Percentiles rank a stretch among this genome's conserved stretches.
These are phyloP conservation scores for Sthenelais limicola DNA, from an alignment of 2,888 invertebrate genomes.

Conservation along the genomic window DNA sequence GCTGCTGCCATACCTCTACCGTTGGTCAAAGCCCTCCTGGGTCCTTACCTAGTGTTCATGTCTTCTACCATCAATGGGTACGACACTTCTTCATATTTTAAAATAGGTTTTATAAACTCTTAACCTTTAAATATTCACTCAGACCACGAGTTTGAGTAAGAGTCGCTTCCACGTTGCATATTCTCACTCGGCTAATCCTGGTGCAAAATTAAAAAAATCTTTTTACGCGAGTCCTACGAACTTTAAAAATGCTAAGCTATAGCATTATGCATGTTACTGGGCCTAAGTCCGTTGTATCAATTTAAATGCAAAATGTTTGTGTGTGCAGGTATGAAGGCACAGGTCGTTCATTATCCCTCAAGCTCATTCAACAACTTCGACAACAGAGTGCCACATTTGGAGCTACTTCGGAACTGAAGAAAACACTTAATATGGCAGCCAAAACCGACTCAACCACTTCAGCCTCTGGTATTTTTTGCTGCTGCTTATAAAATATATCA, in stretches of 20 bases:
- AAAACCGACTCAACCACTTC: constrained; percentile 37
- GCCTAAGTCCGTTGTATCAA: no score
- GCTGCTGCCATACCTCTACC: constrained; percentile 98
- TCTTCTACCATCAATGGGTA: constrained; percentile 96
- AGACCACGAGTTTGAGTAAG: no score
- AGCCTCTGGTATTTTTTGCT: constrained; percentile 22
- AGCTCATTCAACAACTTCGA: constrained; percentile 90
- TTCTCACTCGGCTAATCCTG: no score
- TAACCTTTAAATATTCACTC: no score
- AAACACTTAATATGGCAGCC: constrained; percentile 7
- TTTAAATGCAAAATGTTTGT: no score
- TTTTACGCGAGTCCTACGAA: no score
- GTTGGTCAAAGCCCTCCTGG: constrained; percentile 89
- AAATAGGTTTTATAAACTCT: no score
- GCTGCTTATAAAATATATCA: no score
- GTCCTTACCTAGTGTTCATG: constrained; percentile 93
- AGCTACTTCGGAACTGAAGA: constrained; percentile 71
- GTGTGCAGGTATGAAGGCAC: constrained; percentile 90
- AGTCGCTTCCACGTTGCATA: no score
- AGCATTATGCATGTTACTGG: no score
- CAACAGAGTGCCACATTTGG: constrained; percentile 77
- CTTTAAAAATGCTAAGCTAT: no score
- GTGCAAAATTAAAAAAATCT: no score
- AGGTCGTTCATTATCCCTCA: constrained; percentile 94
- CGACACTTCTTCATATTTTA: constrained; percentile 50